Percentiles rank a stretch among this genome's conserved stretches.
These are phyloP conservation scores for Irena cyanogastra DNA, from an alignment of 2,113 vertebrate genomes.

Conservation along the genomic window DNA sequence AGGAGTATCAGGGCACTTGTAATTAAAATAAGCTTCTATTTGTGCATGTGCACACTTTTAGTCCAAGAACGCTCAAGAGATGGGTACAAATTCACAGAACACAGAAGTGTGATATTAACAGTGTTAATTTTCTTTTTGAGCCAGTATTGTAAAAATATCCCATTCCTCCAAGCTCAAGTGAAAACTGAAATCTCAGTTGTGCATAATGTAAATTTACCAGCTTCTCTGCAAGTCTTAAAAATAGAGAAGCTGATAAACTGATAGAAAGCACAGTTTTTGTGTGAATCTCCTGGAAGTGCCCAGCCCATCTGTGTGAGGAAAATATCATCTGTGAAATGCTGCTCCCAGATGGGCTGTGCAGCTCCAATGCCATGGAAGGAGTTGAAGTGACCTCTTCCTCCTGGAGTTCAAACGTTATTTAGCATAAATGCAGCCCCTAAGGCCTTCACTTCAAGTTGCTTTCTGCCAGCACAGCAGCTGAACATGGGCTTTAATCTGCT, in stretches of 20 bases:
- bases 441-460: neutral
- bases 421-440: neutral
- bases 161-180: neutral
- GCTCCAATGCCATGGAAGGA: neutral
- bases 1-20: neutral
- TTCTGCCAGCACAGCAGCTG: neutral
- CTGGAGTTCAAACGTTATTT: neutral
- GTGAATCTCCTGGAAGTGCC: neutral
- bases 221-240: neutral
- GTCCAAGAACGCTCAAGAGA: neutral
- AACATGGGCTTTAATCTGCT: neutral
- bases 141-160: neutral
- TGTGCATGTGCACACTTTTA: neutral
- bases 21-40: constrained; percentile 18
- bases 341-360: neutral
- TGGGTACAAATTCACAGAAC: neutral
- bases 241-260: neutral
- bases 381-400: neutral
- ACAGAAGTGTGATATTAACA: neutral
- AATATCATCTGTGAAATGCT: neutral
- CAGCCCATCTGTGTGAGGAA: neutral
- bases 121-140: neutral
- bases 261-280: neutral
- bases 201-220: neutral
- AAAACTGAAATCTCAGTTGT: neutral